phyloP scores from a whole-genome alignment of 2,888 invertebrate genomes.

The Dynastes maya region DNA sequence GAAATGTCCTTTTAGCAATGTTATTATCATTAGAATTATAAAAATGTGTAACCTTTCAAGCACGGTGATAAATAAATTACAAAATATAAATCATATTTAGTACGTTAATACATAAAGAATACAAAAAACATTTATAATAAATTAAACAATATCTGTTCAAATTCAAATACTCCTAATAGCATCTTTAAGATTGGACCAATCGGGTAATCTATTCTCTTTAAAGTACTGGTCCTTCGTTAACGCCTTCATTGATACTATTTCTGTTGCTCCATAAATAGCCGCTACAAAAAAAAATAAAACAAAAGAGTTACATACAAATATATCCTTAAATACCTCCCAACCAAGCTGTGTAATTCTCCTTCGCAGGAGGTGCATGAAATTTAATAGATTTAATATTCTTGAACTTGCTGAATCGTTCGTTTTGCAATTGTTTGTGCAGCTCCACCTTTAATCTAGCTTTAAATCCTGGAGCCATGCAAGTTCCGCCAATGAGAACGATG shows the following conservation, averaged over 20 bases:
- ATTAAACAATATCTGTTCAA: neutral
- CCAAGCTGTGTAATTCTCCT: constrained; percentile 90
- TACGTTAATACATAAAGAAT: too few species aligned
- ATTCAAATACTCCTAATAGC: constrained; percentile 71
- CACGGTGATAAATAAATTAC: too few species aligned
- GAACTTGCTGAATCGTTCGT: constrained; percentile 77
- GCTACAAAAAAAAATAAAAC: constrained; percentile 68
- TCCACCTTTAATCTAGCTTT: constrained; percentile 85
- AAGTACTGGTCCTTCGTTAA: constrained; percentile 84
- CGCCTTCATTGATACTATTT: constrained; percentile 80
- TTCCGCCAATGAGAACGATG: constrained; percentile 91
- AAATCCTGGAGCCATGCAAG: constrained; percentile 87
- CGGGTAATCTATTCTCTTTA: constrained; percentile 81
- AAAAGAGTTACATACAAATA: constrained; percentile 14
- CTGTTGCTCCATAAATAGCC: constrained; percentile 85
- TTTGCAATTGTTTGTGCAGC: constrained; percentile 78
- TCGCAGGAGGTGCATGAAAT: constrained; percentile 86
- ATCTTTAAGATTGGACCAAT: constrained; percentile 84
- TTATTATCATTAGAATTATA: too few species aligned
- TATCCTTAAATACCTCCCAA: constrained; percentile 78
- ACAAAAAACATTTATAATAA: neutral
- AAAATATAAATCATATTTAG: too few species aligned
- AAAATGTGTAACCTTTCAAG: too few species aligned
- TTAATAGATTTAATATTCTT: constrained; percentile 78
- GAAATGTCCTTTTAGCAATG: too few species aligned